A percentile compares a stretch with the other conserved stretches of the same genome.
These are phyloP conservation scores for Hirtodrosophila confusa DNA, from an alignment of 2,888 invertebrate genomes.

Conservation along the genomic window DNA sequence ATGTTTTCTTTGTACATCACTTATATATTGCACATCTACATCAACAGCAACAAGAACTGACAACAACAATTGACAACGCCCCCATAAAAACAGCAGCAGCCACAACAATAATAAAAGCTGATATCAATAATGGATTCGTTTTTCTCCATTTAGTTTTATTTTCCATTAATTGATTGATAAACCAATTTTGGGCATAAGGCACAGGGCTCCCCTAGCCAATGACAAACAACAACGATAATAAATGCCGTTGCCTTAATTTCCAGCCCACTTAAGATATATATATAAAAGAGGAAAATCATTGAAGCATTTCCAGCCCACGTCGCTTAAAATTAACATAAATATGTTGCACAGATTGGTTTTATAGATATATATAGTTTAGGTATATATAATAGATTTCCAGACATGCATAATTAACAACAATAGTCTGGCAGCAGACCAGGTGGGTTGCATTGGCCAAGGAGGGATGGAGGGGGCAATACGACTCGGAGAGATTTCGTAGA, in stretches of 20 bases:
- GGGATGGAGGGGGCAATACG: too few relatives aligned
- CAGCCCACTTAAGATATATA: slow-evolving; percentile 41
- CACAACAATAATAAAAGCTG: slow-evolving; percentile 20
- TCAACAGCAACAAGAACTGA: slow-evolving; percentile 8
- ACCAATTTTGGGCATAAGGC: slow-evolving; percentile 50
- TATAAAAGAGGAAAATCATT: slow-evolving; percentile 36
- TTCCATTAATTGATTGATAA: slow-evolving; percentile 67
- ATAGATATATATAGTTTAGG: slow-evolving; percentile 36
- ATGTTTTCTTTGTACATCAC: background rate
- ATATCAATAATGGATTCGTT: slow-evolving; percentile 19
- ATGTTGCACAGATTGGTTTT: slow-evolving; percentile 59
- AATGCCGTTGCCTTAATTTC: slow-evolving; percentile 39
- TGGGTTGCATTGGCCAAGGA: slow-evolving; percentile 30
- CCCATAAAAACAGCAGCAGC: slow-evolving; percentile 28
- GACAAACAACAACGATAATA: slow-evolving; percentile 16
- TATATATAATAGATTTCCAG: slow-evolving; percentile 42
- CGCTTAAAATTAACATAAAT: slow-evolving; percentile 66
- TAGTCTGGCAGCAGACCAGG: slow-evolving; percentile 36
- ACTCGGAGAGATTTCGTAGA: background rate
- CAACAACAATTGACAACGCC: slow-evolving; percentile 47
- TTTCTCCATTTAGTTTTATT: slow-evolving; percentile 11
- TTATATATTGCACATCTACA: slow-evolving; percentile 11
- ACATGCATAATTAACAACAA: slow-evolving; percentile 53
- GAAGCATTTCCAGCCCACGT: slow-evolving; percentile 52
- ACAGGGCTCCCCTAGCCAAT: slow-evolving; percentile 4